Evolutionary conservation across 2,888 invertebrate species (phyloP).

Genomic region (Bhutanitis thaidina): DNA sequence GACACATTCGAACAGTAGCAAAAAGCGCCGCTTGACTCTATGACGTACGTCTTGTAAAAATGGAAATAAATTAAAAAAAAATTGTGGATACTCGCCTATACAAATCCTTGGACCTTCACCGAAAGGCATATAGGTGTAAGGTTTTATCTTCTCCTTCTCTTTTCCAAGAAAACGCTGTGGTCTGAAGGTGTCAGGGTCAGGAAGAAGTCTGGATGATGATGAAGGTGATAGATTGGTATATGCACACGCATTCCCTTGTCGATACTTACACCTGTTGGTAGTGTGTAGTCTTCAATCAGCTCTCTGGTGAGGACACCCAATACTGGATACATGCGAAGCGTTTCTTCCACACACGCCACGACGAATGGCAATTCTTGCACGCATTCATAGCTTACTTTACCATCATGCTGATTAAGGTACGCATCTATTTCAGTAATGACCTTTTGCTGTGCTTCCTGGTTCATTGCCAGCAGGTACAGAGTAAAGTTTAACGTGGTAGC

Average conservation of each 20-base stretch:
- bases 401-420: slow-evolving; percentile 33
- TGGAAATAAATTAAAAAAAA: too few species aligned
- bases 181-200: slow-evolving; percentile 45
- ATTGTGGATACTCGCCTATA: slow-evolving; percentile 44
- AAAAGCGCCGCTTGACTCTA: too few species aligned
- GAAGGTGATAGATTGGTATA: slow-evolving; percentile 50
- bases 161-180: slow-evolving; percentile 54
- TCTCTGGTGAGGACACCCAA: slow-evolving; percentile 47
- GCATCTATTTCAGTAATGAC: slow-evolving; percentile 43
- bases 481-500: slow-evolving; percentile 38
- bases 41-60: too few species aligned
- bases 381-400: slow-evolving; percentile 42
- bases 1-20: too few species aligned
- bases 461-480: slow-evolving; percentile 47
- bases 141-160: slow-evolving; percentile 40
- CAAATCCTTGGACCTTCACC: slow-evolving; percentile 61
- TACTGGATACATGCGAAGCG: slow-evolving; percentile 52
- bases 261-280: slow-evolving; percentile 45
- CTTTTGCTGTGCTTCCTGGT: slow-evolving; percentile 32
- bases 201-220: slow-evolving; percentile 45
- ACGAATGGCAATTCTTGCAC: slow-evolving; percentile 44
- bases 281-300: slow-evolving; percentile 45
- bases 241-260: slow-evolving; percentile 52
- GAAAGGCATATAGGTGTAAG: slow-evolving; percentile 56
- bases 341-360: slow-evolving; percentile 46